phyloP scores from a whole-genome alignment of 2,113 vertebrate species.

The Syngnathus scovelli region DNA sequence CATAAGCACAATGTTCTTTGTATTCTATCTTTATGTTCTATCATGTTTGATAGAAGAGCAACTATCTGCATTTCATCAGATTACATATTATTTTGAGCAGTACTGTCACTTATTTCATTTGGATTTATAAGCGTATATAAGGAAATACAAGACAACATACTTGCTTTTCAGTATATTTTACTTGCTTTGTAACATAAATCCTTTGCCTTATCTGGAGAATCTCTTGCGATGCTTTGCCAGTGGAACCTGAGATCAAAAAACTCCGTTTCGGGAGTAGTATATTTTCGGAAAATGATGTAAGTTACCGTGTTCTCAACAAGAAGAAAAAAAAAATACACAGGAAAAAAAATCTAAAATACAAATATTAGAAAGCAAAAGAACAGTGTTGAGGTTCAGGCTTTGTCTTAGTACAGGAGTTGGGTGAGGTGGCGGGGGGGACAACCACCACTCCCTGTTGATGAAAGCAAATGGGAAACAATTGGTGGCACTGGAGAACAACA shows the following conservation, averaged over 20 bases:
- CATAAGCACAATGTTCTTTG: no score
- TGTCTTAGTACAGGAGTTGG: slow-evolving; percentile 51
- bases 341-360: slow-evolving; percentile 41
- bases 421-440: slow-evolving; percentile 42
- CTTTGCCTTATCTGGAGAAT: slow-evolving; percentile 62
- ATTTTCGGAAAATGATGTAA: slow-evolving; percentile 62
- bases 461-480: slow-evolving; percentile 46
- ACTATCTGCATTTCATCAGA: no score
- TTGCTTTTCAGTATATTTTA: slow-evolving; percentile 68
- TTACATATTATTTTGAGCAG: no score
- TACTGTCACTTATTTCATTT: background rate
- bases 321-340: slow-evolving; percentile 7
- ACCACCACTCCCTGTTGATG: slow-evolving; percentile 54
- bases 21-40: no score
- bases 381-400: slow-evolving; percentile 62
- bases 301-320: slow-evolving; percentile 52
- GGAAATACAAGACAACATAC: slow-evolving; percentile 26
- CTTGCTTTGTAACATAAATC: slow-evolving; percentile 72
- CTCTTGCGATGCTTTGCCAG: slow-evolving; percentile 69
- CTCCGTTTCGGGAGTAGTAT: slow-evolving; percentile 66
- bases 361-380: slow-evolving; percentile 48
- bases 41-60: no score
- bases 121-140: background rate
- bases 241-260: slow-evolving; percentile 77
- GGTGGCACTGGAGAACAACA: slow-evolving; percentile 50